These are phyloP conservation scores for Budorcas taxicolor DNA, from an alignment of 2,113 vertebrate genomes.

Conservation along the genomic window DNA sequence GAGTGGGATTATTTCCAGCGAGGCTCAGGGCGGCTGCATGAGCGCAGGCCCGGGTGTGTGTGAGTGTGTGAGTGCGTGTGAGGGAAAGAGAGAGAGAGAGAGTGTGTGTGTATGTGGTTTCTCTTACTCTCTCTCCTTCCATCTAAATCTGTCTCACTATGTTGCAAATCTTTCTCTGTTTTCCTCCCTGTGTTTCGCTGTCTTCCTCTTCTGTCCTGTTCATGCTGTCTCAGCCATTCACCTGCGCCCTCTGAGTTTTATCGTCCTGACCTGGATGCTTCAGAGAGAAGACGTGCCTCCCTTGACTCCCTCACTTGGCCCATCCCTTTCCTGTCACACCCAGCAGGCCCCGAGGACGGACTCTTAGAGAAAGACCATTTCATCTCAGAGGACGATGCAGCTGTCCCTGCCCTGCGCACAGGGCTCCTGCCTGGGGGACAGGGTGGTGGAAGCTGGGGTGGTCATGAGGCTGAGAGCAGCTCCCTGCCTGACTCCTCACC, in stretches of 20 bases:
- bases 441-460: not conserved
- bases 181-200: not conserved
- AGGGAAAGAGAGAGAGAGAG: not conserved
- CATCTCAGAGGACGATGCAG: not conserved
- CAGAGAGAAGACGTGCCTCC: not conserved
- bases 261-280: not conserved
- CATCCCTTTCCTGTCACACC: not conserved
- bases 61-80: not conserved
- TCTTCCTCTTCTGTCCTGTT: not conserved
- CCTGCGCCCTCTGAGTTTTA: not conserved
- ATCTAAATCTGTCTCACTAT: not conserved
- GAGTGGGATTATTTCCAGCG: conserved; percentile 52
- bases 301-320: not conserved
- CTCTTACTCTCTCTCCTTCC: conserved; percentile 1
- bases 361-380: not conserved
- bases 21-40: conserved; percentile 22
- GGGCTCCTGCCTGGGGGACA: not conserved
- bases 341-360: not conserved
- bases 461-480: not conserved
- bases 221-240: not conserved
- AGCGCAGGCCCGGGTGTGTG: not conserved
- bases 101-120: not conserved
- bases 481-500: not conserved
- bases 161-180: not conserved
- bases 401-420: not conserved